These are phyloP conservation scores for Melipona bicolor DNA, from an alignment of 2,888 invertebrate genomes.

Conservation along the genomic window DNA sequence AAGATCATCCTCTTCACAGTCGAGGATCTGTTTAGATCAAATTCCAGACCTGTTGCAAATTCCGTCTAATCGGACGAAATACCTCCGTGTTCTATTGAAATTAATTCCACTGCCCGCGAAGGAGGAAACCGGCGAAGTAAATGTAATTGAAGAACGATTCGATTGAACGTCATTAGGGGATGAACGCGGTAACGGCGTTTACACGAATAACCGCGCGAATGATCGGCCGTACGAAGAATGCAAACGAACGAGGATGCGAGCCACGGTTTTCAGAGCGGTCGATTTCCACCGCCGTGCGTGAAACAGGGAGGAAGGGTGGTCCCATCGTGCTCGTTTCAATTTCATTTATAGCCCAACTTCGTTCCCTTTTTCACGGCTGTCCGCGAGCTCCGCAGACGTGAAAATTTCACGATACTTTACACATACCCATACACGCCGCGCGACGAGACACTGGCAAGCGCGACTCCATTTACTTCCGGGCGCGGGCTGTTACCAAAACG, in stretches of 20 bases:
- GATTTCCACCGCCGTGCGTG: neutral
- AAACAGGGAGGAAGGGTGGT: neutral
- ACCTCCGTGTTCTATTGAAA: neutral
- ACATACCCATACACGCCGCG: neutral
- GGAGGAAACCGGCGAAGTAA: neutral
- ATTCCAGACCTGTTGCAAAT: too few species aligned
- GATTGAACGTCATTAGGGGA: neutral
- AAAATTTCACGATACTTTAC: neutral
- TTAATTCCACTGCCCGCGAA: neutral
- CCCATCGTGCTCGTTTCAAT: neutral
- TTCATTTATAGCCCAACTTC: constrained; percentile 5
- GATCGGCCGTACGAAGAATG: neutral
- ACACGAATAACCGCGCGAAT: neutral
- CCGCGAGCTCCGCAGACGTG: neutral
- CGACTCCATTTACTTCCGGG: neutral
- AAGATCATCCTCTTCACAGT: too few species aligned
- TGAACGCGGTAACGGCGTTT: neutral
- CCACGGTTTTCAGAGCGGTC: neutral
- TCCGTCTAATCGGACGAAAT: too few species aligned
- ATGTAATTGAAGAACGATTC: neutral
- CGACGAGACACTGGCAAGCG: neutral
- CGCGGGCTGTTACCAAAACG: neutral
- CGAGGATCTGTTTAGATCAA: too few species aligned
- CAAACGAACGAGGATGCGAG: neutral
- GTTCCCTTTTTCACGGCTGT: neutral